phyloP scores from a whole-genome alignment of 2,113 vertebrate species.

The Hippocampus zosterae region DNA sequence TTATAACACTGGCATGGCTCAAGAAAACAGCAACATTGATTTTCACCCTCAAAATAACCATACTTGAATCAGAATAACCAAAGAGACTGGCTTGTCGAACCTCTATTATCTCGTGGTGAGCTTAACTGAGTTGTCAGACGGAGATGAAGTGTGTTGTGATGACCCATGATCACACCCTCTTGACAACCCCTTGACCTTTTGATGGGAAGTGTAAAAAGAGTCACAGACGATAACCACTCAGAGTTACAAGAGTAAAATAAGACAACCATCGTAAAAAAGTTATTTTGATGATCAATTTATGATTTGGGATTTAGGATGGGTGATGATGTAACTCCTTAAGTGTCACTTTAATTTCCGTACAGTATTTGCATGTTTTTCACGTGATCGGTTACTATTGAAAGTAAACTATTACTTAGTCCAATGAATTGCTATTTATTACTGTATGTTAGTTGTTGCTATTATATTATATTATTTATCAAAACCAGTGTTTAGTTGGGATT shows the following conservation, averaged over 20 bases:
- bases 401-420: no score
- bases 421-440: no score
- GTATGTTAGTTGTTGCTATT: no score
- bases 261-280: neutral
- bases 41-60: conserved; percentile 3
- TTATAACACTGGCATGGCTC: neutral
- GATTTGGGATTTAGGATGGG: neutral
- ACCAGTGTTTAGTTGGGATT: no score
- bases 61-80: neutral
- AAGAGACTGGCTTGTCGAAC: conserved; percentile 3
- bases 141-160: conserved; percentile 55
- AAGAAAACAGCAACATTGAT: neutral
- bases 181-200: conserved; percentile 42
- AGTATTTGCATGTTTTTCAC: neutral
- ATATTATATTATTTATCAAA: no score
- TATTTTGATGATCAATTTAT: neutral
- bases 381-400: no score
- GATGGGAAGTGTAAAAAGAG: conserved; percentile 13
- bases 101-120: conserved; percentile 33
- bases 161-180: conserved; percentile 47
- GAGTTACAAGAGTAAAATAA: neutral
- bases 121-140: conserved; percentile 33
- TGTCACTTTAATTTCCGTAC: neutral
- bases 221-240: neutral
- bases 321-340: neutral